phyloP scores from a whole-genome alignment of 2,888 invertebrate species.

The Pardosa pseudoannulata region DNA sequence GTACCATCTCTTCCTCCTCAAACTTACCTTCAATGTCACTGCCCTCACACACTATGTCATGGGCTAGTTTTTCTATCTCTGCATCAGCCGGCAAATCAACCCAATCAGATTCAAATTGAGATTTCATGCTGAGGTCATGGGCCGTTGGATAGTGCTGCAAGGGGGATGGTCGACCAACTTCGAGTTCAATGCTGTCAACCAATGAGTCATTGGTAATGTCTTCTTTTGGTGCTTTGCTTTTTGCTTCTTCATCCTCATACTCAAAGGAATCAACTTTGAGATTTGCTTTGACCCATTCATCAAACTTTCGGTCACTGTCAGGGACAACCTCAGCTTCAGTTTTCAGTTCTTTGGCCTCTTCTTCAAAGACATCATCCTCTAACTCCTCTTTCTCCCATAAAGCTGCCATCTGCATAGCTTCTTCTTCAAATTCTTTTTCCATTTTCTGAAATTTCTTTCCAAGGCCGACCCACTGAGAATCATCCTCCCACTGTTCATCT shows the following conservation, averaged over 20 bases:
- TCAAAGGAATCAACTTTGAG: constrained; percentile 46
- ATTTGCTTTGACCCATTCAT: constrained; percentile 63
- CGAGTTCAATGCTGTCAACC: constrained; percentile 43
- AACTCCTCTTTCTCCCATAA: constrained; percentile 68
- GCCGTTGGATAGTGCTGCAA: constrained; percentile 55
- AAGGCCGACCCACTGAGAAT: constrained; percentile 51
- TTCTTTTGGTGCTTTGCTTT: background rate
- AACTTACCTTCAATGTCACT: background rate
- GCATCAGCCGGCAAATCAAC: constrained; percentile 25
- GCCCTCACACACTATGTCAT: background rate
- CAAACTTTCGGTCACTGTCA: constrained; percentile 44
- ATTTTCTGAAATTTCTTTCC: constrained; percentile 57
- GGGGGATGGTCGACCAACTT: constrained; percentile 21
- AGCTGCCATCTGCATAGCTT: constrained; percentile 62
- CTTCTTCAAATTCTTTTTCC: constrained; percentile 54
- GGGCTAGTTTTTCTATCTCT: background rate
- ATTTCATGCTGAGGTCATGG: constrained; percentile 39
- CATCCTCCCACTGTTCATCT: constrained; percentile 66
- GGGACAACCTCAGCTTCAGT: constrained; percentile 22
- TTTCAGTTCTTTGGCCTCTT: constrained; percentile 19
- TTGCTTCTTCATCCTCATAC: constrained; percentile 25
- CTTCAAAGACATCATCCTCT: constrained; percentile 67
- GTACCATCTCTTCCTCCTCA: background rate
- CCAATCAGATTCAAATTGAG: constrained; percentile 45
- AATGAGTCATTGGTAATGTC: background rate